phyloP scores from a whole-genome alignment of 1,140 invertebrate genomes.

The Spodoptera litura region DNA sequence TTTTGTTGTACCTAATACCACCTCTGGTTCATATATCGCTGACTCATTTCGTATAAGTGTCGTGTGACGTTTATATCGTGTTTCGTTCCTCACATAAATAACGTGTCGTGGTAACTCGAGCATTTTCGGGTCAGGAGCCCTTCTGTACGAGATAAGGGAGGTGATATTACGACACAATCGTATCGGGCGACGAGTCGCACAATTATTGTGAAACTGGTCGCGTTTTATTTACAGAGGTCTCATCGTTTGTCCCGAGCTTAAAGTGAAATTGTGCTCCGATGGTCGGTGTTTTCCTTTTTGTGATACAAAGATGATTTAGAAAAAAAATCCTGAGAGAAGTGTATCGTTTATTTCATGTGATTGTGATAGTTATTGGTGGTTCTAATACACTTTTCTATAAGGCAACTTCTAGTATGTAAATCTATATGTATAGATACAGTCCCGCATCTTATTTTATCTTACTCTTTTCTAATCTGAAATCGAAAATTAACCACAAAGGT shows the following conservation, averaged over 20 bases:
- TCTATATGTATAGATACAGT: too few relatives aligned
- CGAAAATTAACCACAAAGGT: too few relatives aligned
- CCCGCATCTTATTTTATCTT: too few relatives aligned
- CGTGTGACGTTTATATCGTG: slow-evolving; percentile 1
- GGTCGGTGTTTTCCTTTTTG: not conserved
- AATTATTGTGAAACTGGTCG: not conserved
- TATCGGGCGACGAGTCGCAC: not conserved
- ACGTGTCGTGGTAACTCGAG: not conserved
- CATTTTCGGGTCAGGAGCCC: not conserved
- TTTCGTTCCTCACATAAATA: slow-evolving; percentile 12
- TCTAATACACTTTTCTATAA: too few relatives aligned
- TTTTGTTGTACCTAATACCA: not conserved
- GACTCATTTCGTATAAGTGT: slow-evolving; percentile 12
- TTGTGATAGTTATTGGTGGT: too few relatives aligned
- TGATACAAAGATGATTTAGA: not conserved
- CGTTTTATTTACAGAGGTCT: not conserved
- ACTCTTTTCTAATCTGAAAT: too few relatives aligned
- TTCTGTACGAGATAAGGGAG: not conserved
- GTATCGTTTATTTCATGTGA: too few relatives aligned
- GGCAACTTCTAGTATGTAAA: too few relatives aligned
- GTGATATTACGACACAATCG: not conserved
- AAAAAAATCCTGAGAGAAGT: not conserved
- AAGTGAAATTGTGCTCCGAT: not conserved
- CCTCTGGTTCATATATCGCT: not conserved
- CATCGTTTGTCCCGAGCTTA: not conserved